phyloP scores from a whole-genome alignment of 2,113 vertebrate species.

The Corythaeola cristata region DNA sequence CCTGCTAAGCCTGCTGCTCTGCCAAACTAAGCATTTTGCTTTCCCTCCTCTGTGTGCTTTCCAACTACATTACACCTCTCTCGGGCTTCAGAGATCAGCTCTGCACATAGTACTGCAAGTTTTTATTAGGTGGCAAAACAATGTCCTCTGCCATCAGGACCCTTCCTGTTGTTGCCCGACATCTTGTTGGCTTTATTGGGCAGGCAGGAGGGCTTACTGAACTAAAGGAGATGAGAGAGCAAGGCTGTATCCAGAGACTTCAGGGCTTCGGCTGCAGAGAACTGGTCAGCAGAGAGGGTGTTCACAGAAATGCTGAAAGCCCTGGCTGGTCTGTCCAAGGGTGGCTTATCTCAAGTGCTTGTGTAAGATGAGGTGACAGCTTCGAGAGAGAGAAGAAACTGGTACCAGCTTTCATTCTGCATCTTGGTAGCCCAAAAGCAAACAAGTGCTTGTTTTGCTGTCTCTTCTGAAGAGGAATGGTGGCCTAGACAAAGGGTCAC shows the following conservation, averaged over 20 bases:
- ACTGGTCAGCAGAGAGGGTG: neutral
- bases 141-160: neutral
- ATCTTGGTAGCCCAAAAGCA: neutral
- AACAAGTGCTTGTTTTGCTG: neutral
- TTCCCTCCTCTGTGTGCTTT: neutral
- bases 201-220: neutral
- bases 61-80: neutral
- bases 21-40: neutral
- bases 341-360: neutral
- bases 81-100: neutral
- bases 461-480: neutral
- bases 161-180: neutral
- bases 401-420: neutral
- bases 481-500: neutral
- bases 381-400: neutral
- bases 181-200: neutral
- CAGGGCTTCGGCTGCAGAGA: neutral
- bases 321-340: neutral
- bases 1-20: neutral
- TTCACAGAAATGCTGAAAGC: neutral
- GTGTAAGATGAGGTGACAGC: neutral
- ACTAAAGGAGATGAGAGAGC: neutral
- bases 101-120: neutral
- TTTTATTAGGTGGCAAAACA: conserved; percentile 5
- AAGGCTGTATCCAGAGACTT: neutral